These are phyloP conservation scores for Lordiphosa collinella DNA, from an alignment of 1,140 invertebrate species.

Conservation along the genomic window DNA sequence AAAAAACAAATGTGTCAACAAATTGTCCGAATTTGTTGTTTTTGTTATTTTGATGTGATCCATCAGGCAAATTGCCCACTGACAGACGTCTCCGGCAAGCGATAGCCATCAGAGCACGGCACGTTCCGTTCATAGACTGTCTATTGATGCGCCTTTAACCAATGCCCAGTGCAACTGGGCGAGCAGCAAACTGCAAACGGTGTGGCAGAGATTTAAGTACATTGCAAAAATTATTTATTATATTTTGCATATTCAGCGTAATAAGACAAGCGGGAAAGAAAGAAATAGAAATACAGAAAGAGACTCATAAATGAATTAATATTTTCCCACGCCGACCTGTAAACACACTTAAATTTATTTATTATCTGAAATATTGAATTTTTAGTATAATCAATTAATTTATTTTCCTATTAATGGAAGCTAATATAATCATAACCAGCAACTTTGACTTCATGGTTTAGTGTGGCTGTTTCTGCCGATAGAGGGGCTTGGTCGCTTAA, in stretches of 20 bases:
- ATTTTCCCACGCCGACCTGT: neutral
- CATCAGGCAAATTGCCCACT: constrained; percentile 50
- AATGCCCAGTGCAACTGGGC: constrained; percentile 10
- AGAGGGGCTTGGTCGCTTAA: too few relatives aligned
- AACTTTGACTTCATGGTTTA: too few relatives aligned
- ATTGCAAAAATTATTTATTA: constrained; percentile 18
- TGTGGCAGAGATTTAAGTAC: neutral
- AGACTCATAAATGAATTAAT: neutral
- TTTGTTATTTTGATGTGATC: constrained; percentile 36
- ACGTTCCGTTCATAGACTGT: constrained; percentile 42
- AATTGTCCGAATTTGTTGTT: constrained; percentile 58
- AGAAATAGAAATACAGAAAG: neutral
- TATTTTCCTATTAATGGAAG: too few relatives aligned
- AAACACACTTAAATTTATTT: constrained; percentile 15
- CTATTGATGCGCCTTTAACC: constrained; percentile 3
- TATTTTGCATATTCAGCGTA: constrained; percentile 24
- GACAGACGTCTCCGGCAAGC: constrained; percentile 16
- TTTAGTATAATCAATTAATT: too few relatives aligned
- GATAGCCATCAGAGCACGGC: constrained; percentile 18
- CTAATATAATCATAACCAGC: too few relatives aligned
- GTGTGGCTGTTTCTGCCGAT: too few relatives aligned
- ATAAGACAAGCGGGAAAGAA: too few relatives aligned
- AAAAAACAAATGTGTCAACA: constrained; percentile 52
- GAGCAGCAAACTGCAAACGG: constrained; percentile 10
- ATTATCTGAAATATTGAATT: too few relatives aligned